Evolutionary conservation across 2,113 vertebrate species (phyloP), one percentile per base, ranked within the genome.

Genomic region (Puma concolor): DNA sequence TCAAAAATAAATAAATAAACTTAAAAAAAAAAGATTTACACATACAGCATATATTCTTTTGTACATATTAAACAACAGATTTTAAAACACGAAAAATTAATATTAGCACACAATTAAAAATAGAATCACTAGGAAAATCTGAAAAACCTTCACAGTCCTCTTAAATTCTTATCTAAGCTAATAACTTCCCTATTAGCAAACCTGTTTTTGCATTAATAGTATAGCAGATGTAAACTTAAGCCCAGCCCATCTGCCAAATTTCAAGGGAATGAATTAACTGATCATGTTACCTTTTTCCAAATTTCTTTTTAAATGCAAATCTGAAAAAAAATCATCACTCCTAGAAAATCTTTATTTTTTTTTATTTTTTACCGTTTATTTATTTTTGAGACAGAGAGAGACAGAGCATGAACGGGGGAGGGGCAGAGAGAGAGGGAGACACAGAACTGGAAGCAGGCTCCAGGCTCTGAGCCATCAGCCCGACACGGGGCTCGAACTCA

Each of bases 101-200:
- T 60, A 79, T 97, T 84, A 92, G 52, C 64, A 94, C 48, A 41
- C 23, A 95, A 95, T 48, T 91, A 89, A 87, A 44, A 77, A 66
- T 5, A 96, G 38, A 60, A 85, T 92, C 76, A 91, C 19, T 85
- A 88, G 50, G 83, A 95, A 96, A 95, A 93, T 69, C 31, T 81
- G 12, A 95, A 96, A 90, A 89, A 71, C 9, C 0, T 91, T 84
- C 79, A 72, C 0, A 44, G n/a, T 31, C 17, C 36, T 85, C 63
- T 69, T 97, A 83, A 87, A 95, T 81, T 92, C 69, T 88, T 54
- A 91, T 80, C 88, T 80, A 48, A 88, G 93, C 14, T 48, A 69
- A 33, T 74, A 88, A 52, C 29, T 91, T 97, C 21, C 31, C 77
- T 83, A 41, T 84, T 36, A 83, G 31, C 15, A 82, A 92, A 87